Conservation (phyloP, 2,888 invertebrate species). For the Meta bourneti region DNA sequence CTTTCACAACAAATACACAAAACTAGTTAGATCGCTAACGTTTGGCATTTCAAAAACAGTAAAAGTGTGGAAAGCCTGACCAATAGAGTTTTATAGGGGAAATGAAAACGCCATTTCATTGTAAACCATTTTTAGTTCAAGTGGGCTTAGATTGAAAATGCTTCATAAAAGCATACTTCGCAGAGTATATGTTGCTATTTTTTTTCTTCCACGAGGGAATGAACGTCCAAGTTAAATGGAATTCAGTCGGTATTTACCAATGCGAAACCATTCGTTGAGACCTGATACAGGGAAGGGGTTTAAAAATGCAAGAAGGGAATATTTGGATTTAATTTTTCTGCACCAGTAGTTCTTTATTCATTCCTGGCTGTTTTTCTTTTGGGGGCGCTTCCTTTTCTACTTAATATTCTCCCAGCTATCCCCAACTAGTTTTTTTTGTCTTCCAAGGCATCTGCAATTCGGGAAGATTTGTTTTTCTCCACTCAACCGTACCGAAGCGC, state of each 20-base stretch:
- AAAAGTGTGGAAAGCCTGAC: too few relatives aligned
- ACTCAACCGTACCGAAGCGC: conserved; percentile 6
- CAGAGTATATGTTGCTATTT: background rate
- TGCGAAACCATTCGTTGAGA: background rate
- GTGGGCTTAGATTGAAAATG: background rate
- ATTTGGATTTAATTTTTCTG: conserved; percentile 56
- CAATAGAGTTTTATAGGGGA: too few relatives aligned
- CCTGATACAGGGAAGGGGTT: too few relatives aligned
- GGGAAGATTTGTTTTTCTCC: conserved; percentile 55
- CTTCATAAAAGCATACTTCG: background rate
- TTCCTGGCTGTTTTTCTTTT: conserved; percentile 34
- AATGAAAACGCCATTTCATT: too few relatives aligned
- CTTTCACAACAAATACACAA: too few relatives aligned
- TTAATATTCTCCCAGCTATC: conserved; percentile 39
- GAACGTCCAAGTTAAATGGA: background rate
- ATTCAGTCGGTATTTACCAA: background rate
- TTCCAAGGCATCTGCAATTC: conserved; percentile 32
- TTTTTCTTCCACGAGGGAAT: background rate
- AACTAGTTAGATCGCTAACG: too few relatives aligned
- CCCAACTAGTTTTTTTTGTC: conserved; percentile 39
- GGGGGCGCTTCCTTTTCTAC: conserved; percentile 20
- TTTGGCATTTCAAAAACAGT: too few relatives aligned
- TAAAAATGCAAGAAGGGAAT: background rate
- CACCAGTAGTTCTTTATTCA: conserved; percentile 53
- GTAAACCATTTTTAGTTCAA: too few relatives aligned